phyloP scores from a whole-genome alignment of 2,797 vertebrate genomes.

The Cheirogaleus major region DNA sequence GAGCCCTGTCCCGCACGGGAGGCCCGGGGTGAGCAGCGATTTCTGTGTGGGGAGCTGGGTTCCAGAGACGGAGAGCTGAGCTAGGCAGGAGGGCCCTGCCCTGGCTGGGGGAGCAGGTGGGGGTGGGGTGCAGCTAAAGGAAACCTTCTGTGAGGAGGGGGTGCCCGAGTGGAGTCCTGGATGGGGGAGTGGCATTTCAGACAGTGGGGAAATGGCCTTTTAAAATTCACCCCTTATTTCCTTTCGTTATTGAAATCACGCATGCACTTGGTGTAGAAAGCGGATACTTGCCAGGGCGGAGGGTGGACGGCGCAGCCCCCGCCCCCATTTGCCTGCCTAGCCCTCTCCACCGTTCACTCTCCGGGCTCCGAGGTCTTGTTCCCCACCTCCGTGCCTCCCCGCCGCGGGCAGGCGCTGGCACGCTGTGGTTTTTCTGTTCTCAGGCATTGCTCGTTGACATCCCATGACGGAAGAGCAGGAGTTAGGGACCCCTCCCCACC shows the following conservation, averaged over 20 bases:
- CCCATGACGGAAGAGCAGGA: neutral
- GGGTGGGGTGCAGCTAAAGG: neutral
- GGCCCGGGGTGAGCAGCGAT: neutral
- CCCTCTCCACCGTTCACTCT: neutral
- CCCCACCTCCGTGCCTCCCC: neutral
- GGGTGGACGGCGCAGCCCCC: accelerated
- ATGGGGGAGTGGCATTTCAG: neutral
- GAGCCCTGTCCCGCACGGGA: accelerated
- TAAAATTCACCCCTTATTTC: neutral
- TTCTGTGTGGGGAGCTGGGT: neutral
- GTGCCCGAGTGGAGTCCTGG: neutral
- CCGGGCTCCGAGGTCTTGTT: neutral
- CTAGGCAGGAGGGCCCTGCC: neutral
- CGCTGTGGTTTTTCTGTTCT: neutral
- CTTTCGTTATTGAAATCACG: neutral
- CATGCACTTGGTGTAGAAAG: no score
- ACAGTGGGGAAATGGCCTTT: neutral
- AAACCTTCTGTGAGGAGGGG: neutral
- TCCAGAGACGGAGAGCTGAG: neutral
- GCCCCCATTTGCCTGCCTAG: accelerated
- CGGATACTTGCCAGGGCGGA: neutral
- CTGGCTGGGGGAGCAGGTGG: no score
- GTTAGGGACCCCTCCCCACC: neutral
- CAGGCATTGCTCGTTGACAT: neutral
- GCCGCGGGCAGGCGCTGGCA: neutral